Evolutionary conservation across 2,113 vertebrate genomes (phyloP).

Genomic region (Ia io): DNA sequence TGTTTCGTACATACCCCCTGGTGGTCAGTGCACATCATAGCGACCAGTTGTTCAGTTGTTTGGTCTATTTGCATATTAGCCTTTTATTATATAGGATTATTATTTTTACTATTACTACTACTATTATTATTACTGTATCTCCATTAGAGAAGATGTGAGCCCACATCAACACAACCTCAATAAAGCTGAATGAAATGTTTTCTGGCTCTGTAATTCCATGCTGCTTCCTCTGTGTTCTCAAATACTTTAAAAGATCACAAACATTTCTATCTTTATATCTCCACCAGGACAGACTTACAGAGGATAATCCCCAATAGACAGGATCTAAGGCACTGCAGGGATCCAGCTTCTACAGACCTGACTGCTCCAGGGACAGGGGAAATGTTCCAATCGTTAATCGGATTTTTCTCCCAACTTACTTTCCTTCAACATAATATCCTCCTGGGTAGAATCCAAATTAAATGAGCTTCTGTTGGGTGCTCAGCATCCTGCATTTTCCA

Average conservation of each 20-base stretch:
- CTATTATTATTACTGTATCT: neutral
- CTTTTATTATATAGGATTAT: neutral
- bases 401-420: constrained; percentile 55
- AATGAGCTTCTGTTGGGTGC: constrained; percentile 13
- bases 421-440: constrained; percentile 51
- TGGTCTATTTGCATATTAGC: no score
- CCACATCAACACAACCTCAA: neutral
- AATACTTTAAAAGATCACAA: constrained; percentile 57
- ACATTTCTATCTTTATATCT: constrained; percentile 53
- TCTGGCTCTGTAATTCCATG: constrained; percentile 17
- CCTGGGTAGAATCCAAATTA: constrained; percentile 59
- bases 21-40: no score
- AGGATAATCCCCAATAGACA: constrained; percentile 52
- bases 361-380: neutral
- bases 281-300: constrained; percentile 48
- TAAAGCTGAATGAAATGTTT: constrained; percentile 18
- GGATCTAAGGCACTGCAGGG: constrained; percentile 37
- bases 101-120: neutral
- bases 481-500: constrained; percentile 35
- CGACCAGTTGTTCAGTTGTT: no score
- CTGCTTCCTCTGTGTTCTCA: constrained; percentile 49
- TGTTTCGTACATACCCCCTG: no score
- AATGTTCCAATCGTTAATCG: constrained; percentile 53
- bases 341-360: neutral
- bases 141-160: neutral